Conservation (phyloP, 2,888 invertebrate species). For the Catocala sponsa region DNA sequence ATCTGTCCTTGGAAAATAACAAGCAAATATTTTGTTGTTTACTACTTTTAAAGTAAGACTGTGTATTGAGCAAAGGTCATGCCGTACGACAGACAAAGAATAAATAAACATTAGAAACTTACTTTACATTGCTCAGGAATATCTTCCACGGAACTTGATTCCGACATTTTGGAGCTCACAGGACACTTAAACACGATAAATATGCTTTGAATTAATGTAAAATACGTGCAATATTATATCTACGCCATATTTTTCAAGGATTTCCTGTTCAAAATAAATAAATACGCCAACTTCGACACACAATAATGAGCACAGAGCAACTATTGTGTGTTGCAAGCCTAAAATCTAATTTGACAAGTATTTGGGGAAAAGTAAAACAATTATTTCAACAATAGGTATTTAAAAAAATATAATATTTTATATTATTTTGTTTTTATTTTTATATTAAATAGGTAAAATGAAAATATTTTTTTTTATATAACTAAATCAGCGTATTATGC, state of each 20-base stretch:
- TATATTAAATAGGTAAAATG: too few relatives aligned
- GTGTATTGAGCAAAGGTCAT: slow-evolving; percentile 60
- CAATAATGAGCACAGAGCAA: slow-evolving; percentile 15
- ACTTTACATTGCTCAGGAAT: slow-evolving; percentile 81
- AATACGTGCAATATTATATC: slow-evolving; percentile 34
- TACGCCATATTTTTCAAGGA: slow-evolving; percentile 62
- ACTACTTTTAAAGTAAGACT: slow-evolving; percentile 32
- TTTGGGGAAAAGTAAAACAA: too few relatives aligned
- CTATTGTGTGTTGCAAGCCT: slow-evolving; percentile 7
- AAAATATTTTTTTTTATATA: too few relatives aligned
- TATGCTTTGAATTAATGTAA: slow-evolving; percentile 23
- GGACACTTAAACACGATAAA: slow-evolving; percentile 17
- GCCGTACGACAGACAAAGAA: slow-evolving; percentile 50
- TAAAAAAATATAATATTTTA: too few relatives aligned
- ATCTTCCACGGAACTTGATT: slow-evolving; percentile 79
- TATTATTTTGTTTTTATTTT: too few relatives aligned
- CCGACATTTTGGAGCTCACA: slow-evolving; percentile 66
- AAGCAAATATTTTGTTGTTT: slow-evolving; percentile 39
- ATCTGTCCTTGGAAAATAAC: slow-evolving; percentile 22
- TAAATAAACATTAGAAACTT: slow-evolving; percentile 56
- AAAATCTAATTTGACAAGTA: background rate
- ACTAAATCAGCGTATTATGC: too few relatives aligned
- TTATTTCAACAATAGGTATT: too few relatives aligned
- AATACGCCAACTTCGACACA: slow-evolving; percentile 47
- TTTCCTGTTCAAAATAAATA: slow-evolving; percentile 56